Percentiles rank a stretch among this genome's conserved stretches.
These are phyloP conservation scores for Trachelus stipa DNA, from an alignment of 2,888 invertebrate species.

Conservation along the genomic window DNA sequence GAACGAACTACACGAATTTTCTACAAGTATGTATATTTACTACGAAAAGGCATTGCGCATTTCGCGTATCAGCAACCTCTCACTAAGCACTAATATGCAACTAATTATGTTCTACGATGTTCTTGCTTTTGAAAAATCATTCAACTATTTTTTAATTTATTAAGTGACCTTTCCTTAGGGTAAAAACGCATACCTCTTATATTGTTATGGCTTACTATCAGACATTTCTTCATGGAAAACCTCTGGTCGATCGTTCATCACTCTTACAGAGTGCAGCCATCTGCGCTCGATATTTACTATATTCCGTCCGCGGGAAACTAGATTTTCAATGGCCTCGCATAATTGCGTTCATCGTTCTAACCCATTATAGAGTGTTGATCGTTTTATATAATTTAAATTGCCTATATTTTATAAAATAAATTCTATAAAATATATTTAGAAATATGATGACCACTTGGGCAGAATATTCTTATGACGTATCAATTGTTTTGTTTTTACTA, in stretches of 20 bases:
- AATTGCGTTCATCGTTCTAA: not conserved
- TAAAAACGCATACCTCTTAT: not conserved
- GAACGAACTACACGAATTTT: not conserved
- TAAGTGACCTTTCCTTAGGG: not conserved
- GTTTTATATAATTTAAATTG: not conserved
- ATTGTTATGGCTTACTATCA: constrained; percentile 34
- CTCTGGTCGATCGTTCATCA: constrained; percentile 38
- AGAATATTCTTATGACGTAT: too few species aligned
- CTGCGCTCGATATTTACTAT: constrained; percentile 52
- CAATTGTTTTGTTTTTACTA: not conserved
- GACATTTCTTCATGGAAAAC: constrained; percentile 36
- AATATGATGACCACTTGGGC: too few species aligned
- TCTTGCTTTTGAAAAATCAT: not conserved
- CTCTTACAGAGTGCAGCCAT: constrained; percentile 45
- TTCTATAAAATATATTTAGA: too few species aligned
- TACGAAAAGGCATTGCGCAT: not conserved
- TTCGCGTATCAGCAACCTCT: not conserved
- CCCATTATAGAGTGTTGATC: not conserved
- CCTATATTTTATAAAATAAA: too few species aligned
- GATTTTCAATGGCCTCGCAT: constrained; percentile 15
- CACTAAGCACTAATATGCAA: not conserved
- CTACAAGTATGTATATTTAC: not conserved
- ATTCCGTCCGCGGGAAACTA: constrained; percentile 50
- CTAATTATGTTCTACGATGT: not conserved
- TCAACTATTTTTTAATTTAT: not conserved